These are phyloP conservation scores for Lithobates pipiens DNA, from an alignment of 2,797 vertebrate species.

Conservation along the genomic window DNA sequence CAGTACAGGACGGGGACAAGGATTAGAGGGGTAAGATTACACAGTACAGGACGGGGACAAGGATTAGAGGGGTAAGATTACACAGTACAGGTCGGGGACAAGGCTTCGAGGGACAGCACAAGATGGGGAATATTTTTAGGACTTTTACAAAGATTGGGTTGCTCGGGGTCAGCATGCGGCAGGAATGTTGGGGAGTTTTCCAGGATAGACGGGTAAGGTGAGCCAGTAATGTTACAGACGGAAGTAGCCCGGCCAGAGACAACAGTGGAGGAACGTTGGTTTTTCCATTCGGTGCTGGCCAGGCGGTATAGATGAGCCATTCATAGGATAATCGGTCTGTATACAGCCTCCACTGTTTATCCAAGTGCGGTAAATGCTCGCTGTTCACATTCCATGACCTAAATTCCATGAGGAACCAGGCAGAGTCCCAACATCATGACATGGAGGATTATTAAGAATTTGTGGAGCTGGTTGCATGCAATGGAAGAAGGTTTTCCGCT, in stretches of 20 bases:
- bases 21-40: no score
- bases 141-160: background rate
- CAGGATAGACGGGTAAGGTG: background rate
- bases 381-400: conserved; percentile 12
- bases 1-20: no score
- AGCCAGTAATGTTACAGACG: background rate
- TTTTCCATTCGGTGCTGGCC: background rate
- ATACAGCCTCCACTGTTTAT: background rate
- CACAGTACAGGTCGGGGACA: no score
- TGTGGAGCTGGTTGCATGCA: background rate
- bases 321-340: background rate
- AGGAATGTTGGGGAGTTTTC: background rate
- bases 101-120: no score
- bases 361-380: background rate
- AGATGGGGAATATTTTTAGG: no score
- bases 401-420: conserved; percentile 24
- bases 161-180: background rate
- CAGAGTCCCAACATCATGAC: conserved; percentile 17
- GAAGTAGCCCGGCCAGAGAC: background rate
- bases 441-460: background rate
- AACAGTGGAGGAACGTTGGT: background rate
- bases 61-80: no score
- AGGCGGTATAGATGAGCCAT: background rate
- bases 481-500: background rate
- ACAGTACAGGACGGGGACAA: no score